Evolutionary conservation across 2,113 vertebrate genomes (phyloP).

Genomic region (Cottus gobio): DNA sequence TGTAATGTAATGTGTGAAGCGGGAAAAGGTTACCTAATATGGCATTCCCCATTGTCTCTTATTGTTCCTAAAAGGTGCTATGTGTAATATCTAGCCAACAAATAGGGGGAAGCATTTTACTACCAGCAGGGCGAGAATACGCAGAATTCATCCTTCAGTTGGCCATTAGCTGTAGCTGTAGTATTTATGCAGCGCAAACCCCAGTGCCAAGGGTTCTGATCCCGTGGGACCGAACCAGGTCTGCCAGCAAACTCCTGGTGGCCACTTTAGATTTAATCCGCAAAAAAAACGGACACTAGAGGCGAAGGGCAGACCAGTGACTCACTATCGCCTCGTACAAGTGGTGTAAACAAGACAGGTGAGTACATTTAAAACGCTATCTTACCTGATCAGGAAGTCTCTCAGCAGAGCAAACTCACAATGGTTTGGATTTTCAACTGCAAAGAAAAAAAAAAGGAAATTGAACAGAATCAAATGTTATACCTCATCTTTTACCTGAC

Average conservation of each 20-base stretch:
- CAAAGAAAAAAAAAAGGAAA: slow-evolving; percentile 57
- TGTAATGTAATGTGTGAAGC: too few species aligned
- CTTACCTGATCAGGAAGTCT: slow-evolving; percentile 97
- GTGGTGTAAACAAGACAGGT: too few species aligned
- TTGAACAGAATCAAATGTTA: neutral
- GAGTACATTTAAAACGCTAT: neutral
- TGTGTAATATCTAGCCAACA: neutral
- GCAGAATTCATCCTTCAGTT: neutral
- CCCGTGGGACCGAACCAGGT: too few species aligned
- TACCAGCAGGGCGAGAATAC: neutral
- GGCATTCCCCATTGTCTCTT: neutral
- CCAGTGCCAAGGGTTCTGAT: neutral
- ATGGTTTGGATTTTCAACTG: slow-evolving; percentile 97
- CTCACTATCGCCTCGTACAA: too few species aligned
- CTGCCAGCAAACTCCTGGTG: too few species aligned
- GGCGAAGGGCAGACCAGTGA: neutral
- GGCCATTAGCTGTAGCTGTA: neutral
- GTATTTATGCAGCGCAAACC: neutral
- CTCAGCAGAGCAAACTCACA: slow-evolving; percentile 97
- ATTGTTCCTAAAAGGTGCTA: neutral
- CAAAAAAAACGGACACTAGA: too few species aligned
- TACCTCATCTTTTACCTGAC: neutral
- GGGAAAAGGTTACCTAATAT: neutral
- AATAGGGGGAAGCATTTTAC: neutral
- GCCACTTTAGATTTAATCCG: too few species aligned